Conservation (phyloP, 2,888 invertebrate genomes). For the Papilio protenor region DNA sequence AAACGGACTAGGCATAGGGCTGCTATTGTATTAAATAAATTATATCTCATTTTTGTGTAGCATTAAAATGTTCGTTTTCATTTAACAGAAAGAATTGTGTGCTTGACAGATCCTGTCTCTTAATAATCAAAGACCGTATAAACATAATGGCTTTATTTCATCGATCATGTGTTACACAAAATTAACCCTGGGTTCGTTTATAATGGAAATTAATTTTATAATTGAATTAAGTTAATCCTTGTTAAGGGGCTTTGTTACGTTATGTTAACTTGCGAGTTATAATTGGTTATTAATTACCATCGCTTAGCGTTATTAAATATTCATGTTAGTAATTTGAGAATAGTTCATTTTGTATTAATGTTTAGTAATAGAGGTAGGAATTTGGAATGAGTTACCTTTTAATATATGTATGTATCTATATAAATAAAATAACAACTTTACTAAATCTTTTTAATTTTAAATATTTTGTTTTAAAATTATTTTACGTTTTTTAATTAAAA, state of each 20-base stretch:
- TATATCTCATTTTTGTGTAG: too few species aligned
- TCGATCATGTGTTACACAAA: slow-evolving; percentile 17
- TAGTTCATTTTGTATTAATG: background rate
- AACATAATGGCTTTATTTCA: slow-evolving; percentile 30
- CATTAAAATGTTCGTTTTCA: too few species aligned
- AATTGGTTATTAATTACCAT: slow-evolving; percentile 9
- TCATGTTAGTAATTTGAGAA: background rate
- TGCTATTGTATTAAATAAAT: too few species aligned
- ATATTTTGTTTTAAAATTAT: too few species aligned
- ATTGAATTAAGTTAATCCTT: slow-evolving; percentile 23
- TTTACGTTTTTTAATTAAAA: too few species aligned
- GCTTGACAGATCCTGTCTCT: too few species aligned
- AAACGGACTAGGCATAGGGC: too few species aligned
- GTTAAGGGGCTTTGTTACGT: slow-evolving; percentile 11
- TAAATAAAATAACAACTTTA: too few species aligned
- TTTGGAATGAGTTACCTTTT: background rate
- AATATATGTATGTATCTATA: too few species aligned
- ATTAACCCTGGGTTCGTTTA: slow-evolving; percentile 2
- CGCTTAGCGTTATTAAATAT: background rate
- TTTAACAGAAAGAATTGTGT: too few species aligned
- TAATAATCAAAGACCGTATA: background rate
- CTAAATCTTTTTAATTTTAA: too few species aligned
- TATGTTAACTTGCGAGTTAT: slow-evolving; percentile 5
- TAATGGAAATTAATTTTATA: slow-evolving; percentile 30
- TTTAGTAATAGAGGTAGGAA: background rate